Conservation (phyloP, 2,113 vertebrate genomes). For the Morone chrysops region DNA sequence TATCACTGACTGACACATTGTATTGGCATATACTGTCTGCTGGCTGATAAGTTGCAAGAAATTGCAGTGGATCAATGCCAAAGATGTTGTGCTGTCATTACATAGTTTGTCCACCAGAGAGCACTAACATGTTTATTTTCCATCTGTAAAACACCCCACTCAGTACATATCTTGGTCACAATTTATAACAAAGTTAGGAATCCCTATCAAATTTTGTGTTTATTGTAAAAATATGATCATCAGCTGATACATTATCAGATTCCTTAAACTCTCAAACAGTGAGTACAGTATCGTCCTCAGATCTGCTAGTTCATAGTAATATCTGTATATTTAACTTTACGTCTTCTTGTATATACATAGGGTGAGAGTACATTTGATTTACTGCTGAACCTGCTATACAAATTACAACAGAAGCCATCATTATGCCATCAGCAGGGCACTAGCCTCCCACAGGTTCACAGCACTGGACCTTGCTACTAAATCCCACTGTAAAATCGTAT, state of each 20-base stretch:
- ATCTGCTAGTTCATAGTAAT: neutral
- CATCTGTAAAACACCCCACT: too few species aligned
- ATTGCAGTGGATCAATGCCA: neutral
- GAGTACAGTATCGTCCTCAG: neutral
- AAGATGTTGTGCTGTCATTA: neutral
- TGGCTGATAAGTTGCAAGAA: neutral
- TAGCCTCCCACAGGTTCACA: conserved; percentile 7
- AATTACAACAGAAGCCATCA: neutral
- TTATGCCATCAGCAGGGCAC: neutral
- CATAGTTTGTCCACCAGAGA: conserved; percentile 6
- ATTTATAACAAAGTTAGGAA: neutral
- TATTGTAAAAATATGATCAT: neutral
- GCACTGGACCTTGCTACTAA: neutral
- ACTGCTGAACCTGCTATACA: neutral
- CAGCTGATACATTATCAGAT: neutral
- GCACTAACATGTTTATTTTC: neutral
- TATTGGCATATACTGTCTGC: too few species aligned
- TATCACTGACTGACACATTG: neutral
- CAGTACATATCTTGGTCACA: neutral
- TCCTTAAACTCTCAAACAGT: neutral
- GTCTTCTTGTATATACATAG: too few species aligned
- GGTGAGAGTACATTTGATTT: neutral
- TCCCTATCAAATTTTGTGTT: neutral
- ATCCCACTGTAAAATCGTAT: conserved; percentile 2
- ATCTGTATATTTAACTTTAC: neutral